These are phyloP conservation scores for Nettapus auritus DNA, from an alignment of 2,113 vertebrate species.

Conservation along the genomic window DNA sequence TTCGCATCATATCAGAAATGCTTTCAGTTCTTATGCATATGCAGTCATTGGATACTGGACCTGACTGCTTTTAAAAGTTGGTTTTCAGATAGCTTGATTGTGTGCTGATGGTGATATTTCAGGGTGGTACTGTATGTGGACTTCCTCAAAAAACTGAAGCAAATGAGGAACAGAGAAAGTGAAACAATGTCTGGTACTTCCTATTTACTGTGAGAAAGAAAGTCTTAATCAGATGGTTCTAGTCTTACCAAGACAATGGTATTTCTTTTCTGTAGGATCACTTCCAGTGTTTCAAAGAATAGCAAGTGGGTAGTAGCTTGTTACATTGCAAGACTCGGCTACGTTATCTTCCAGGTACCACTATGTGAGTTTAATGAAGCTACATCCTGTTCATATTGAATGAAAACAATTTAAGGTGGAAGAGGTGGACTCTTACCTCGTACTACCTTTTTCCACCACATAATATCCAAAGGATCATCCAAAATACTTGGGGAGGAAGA, in stretches of 20 bases:
- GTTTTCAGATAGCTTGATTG: background rate
- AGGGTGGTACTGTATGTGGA: background rate
- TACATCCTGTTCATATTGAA: background rate
- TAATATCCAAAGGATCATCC: background rate
- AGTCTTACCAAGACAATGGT: background rate
- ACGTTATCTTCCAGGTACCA: background rate
- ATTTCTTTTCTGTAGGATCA: background rate
- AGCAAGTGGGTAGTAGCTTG: background rate
- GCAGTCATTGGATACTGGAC: background rate
- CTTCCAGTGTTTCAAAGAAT: background rate
- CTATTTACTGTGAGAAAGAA: background rate
- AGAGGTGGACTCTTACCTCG: background rate
- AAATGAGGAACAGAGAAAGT: constrained; percentile 1
- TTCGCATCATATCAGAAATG: background rate
- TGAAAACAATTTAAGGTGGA: background rate
- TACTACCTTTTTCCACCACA: background rate
- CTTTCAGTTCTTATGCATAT: background rate
- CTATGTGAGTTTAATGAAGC: background rate
- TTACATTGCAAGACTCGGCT: background rate
- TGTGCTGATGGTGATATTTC: constrained; percentile 1
- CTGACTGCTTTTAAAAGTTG: background rate
- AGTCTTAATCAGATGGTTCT: background rate
- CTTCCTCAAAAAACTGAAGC: background rate
- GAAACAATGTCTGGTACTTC: background rate
- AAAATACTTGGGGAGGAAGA: background rate